Percentiles rank a stretch among this genome's conserved stretches.
These are phyloP conservation scores for Parelbella ahira DNA, from an alignment of 2,888 invertebrate genomes.

Conservation along the genomic window DNA sequence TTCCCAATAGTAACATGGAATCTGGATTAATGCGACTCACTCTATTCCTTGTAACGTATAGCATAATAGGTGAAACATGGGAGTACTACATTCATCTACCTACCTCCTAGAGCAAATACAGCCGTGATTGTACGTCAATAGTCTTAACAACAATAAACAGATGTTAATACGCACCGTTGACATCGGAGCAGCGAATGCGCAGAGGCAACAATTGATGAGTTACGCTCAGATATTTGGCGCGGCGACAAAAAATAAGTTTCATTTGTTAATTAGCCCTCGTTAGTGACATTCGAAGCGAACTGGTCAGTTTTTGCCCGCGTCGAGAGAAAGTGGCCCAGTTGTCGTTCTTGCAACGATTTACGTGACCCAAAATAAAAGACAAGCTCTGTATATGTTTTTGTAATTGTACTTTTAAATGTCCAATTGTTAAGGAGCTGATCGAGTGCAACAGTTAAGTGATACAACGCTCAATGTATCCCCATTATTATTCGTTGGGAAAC, in stretches of 20 bases:
- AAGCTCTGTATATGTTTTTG: conserved; percentile 5
- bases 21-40: too few species aligned
- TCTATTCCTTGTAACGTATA: too few species aligned
- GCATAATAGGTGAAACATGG: too few species aligned
- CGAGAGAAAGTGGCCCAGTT: conserved; percentile 23
- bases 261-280: conserved; percentile 24
- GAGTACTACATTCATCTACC: too few species aligned
- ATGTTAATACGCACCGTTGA: too few species aligned
- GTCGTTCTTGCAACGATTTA: conserved; percentile 7
- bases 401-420: conserved; percentile 24
- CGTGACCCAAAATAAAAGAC: conserved; percentile 20
- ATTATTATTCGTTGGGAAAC: conserved; percentile 18
- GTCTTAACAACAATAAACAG: too few species aligned
- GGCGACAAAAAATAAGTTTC: conserved; percentile 18
- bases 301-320: conserved; percentile 22
- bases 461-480: conserved; percentile 14
- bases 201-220: too few species aligned
- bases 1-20: too few species aligned
- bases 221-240: conserved; percentile 15
- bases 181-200: too few species aligned
- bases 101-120: too few species aligned
- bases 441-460: conserved; percentile 12
- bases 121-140: too few species aligned
- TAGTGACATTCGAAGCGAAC: conserved; percentile 16
- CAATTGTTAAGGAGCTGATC: conserved; percentile 17